Evolutionary conservation across 30 jellyfish, hydroid and myxozoan species (phyloP).

Genomic region (Sanderia malayensis): DNA sequence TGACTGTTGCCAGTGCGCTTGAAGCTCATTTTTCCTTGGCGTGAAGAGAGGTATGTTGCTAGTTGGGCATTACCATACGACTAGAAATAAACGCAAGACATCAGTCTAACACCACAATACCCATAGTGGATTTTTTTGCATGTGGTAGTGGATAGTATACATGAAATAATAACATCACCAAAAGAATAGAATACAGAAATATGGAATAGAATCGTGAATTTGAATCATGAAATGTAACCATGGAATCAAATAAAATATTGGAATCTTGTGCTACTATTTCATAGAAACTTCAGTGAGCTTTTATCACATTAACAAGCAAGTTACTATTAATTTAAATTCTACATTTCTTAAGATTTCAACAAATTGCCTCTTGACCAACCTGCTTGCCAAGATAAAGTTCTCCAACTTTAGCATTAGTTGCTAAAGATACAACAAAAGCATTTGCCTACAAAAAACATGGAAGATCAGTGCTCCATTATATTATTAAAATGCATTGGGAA

Average conservation of each 20-base stretch:
- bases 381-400: conserved; percentile 21
- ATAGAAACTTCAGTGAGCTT: no score
- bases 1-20: conserved; percentile 20
- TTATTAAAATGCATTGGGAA: no score
- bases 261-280: no score
- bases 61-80: conserved; percentile 4
- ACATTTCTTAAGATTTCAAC: no score
- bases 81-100: neutral
- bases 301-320: no score
- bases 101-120: neutral
- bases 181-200: no score
- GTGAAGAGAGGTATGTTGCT: conserved; percentile 21
- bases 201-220: no score
- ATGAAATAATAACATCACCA: no score
- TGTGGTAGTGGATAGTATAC: no score
- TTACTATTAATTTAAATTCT: no score
- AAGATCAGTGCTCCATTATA: neutral
- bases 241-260: no score
- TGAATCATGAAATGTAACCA: no score
- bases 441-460: conserved; percentile 8
- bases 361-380: conserved; percentile 23
- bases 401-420: conserved; percentile 28
- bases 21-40: conserved; percentile 28
- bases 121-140: neutral
- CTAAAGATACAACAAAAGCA: conserved; percentile 26